Base-by-base conservation (phyloP, 2,888 invertebrate species). In the Drosophila seclusa region DNA sequence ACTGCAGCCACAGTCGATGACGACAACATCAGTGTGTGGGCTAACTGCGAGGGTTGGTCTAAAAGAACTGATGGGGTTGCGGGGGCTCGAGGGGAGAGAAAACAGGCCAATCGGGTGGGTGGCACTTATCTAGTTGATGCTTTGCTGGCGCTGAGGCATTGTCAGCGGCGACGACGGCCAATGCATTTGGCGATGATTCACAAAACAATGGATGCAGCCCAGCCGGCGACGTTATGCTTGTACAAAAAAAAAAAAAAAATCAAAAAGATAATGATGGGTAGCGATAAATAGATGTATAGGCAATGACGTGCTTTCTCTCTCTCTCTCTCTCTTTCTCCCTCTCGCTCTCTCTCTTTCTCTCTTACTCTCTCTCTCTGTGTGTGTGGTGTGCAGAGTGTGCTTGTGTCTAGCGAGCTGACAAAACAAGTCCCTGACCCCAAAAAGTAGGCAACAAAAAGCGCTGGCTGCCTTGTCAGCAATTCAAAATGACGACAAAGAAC, bases 391-490 rank as follows among this genome's bases (percentile, higher is more conserved):
- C 45, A 45, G 5, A 42, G 5, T 67, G 49, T 68, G 68, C 60
- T 71, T 49, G 69, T n/a, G 36, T 7, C 48, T 48, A 58, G 68
- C 80, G 52, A 67, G 78, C 74, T 81, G 83, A 81, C 87, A 87
- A 86, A 78, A 82, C 80, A 86, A 88, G 86, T 88, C 88, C 90
- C 89, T 88, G 90, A 88, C 88, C 88, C 90, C 86, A 87, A 87
- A 86, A 87, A 73, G 76, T 82, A 86, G 82, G 80, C 87, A 85
- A 86, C 82, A 77, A 82, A 77, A 84, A 80, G 68, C 83, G 74
- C 27, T 76, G 65, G 71, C 78, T 86, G 87, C 87, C 81, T 86
- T 83, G 82, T 83, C 83, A 83, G 83, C 87, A 63, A 52, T 69
- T 68, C 65, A 65, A 76, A 64, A 76, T 31, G 21, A 38, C 54